Evolutionary conservation across 2,797 vertebrate species (phyloP).

Genomic region (Gallinago solitaria): DNA sequence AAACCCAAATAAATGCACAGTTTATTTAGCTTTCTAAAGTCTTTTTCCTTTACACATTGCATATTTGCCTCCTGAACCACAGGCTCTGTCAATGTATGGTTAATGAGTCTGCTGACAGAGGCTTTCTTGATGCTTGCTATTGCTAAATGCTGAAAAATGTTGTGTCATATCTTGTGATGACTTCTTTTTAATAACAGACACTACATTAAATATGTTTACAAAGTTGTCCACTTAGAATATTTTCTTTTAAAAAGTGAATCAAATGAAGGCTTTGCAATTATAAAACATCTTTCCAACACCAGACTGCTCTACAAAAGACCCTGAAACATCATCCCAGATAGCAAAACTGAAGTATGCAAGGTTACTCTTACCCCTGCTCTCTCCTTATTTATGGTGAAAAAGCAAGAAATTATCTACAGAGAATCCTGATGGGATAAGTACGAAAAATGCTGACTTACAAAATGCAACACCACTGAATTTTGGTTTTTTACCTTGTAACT

Average conservation of each 20-base stretch:
- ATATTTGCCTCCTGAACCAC: not conserved
- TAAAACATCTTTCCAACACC: not conserved
- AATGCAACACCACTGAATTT: conserved; percentile 32
- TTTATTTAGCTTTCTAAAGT: conserved; percentile 27
- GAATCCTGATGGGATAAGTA: not conserved
- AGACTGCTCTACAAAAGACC: not conserved
- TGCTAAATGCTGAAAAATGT: not conserved
- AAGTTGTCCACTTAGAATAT: not conserved
- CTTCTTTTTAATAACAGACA: conserved; percentile 11
- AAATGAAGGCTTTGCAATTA: not conserved
- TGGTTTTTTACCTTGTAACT: conserved; percentile 60
- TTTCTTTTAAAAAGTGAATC: not conserved
- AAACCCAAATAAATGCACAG: conserved; percentile 2
- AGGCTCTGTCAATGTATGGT: not conserved
- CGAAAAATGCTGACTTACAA: not conserved
- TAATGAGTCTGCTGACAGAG: not conserved
- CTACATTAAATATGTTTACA: not conserved
- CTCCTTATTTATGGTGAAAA: not conserved
- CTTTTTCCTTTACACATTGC: conserved; percentile 8
- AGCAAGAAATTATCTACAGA: not conserved
- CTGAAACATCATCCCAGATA: not conserved
- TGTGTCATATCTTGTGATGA: not conserved
- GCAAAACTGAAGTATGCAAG: not conserved
- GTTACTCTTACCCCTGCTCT: not conserved
- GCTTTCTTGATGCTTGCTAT: not conserved